These are phyloP conservation scores for Drosophila kuntzei DNA, from an alignment of 2,888 invertebrate genomes.

Conservation along the genomic window DNA sequence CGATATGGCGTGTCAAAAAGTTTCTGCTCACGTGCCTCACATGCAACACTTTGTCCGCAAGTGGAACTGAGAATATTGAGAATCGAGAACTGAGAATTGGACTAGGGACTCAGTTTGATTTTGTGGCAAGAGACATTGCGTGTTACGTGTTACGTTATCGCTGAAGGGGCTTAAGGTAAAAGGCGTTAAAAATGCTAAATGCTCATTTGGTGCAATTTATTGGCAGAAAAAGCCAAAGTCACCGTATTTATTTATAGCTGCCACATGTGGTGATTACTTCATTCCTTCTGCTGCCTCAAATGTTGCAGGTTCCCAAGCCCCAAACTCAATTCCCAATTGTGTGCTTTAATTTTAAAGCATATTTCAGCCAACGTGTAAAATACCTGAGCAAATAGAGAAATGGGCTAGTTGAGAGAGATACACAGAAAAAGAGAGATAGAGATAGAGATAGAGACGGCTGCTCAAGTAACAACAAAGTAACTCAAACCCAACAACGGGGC, in stretches of 20 bases:
- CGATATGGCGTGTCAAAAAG: conserved; percentile 57
- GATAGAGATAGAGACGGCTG: background rate
- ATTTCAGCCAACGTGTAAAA: conserved; percentile 40
- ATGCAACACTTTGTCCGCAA: conserved; percentile 37
- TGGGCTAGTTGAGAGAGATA: conserved; percentile 4
- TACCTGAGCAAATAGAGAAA: conserved; percentile 19
- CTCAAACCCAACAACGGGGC: conserved; percentile 28
- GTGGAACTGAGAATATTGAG: conserved; percentile 13
- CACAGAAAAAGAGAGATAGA: background rate
- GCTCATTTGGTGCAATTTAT: conserved; percentile 72
- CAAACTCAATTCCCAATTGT: conserved; percentile 26
- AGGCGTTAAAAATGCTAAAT: conserved; percentile 77
- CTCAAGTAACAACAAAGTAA: conserved; percentile 21
- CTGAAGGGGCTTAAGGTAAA: conserved; percentile 49
- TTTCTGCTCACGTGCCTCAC: conserved; percentile 46
- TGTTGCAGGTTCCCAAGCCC: background rate
- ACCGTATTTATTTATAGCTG: conserved; percentile 49
- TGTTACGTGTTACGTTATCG: conserved; percentile 70
- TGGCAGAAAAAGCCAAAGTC: conserved; percentile 47
- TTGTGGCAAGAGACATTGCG: conserved; percentile 57
- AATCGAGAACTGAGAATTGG: conserved; percentile 6
- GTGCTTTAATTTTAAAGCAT: conserved; percentile 28
- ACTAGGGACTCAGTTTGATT: conserved; percentile 12
- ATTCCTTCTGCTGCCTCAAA: conserved; percentile 12
- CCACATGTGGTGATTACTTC: conserved; percentile 51